Conservation (phyloP, 2,888 invertebrate genomes). For the Pandemis heparana region DNA sequence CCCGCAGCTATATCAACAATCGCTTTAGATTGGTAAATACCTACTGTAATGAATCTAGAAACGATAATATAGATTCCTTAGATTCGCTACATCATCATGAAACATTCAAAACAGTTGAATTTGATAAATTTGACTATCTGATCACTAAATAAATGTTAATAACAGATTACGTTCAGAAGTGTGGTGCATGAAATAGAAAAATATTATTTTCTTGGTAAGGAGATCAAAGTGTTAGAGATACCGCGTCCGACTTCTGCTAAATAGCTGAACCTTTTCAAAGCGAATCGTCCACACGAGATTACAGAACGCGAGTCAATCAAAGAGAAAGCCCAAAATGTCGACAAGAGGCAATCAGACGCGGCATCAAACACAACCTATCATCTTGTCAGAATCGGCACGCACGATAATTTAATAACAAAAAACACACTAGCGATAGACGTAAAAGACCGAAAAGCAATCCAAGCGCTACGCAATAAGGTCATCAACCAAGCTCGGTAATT, state of each 20-base stretch:
- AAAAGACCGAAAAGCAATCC: conserved; percentile 69
- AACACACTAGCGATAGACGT: conserved; percentile 69
- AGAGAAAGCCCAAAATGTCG: conserved; percentile 82
- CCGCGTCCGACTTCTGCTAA: conserved; percentile 21
- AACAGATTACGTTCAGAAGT: background rate
- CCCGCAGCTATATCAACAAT: no score
- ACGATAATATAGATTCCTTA: no score
- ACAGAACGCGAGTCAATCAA: conserved; percentile 76
- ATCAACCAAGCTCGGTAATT: conserved; percentile 69
- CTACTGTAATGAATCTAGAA: no score
- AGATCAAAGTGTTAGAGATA: conserved; percentile 8
- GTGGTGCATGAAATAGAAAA: background rate
- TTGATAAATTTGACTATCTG: no score
- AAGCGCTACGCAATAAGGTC: conserved; percentile 64
- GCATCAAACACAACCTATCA: conserved; percentile 83
- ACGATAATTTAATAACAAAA: conserved; percentile 85
- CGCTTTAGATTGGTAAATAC: no score
- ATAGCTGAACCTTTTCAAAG: conserved; percentile 48
- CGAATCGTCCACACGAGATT: conserved; percentile 21
- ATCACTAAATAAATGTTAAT: no score
- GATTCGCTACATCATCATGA: no score
- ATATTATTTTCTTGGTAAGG: background rate
- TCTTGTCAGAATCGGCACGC: conserved; percentile 84
- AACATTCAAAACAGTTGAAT: no score
- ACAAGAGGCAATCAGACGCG: conserved; percentile 84